These are phyloP conservation scores for Chelon auratus DNA, from an alignment of 2,797 vertebrate genomes.

Conservation along the genomic window DNA sequence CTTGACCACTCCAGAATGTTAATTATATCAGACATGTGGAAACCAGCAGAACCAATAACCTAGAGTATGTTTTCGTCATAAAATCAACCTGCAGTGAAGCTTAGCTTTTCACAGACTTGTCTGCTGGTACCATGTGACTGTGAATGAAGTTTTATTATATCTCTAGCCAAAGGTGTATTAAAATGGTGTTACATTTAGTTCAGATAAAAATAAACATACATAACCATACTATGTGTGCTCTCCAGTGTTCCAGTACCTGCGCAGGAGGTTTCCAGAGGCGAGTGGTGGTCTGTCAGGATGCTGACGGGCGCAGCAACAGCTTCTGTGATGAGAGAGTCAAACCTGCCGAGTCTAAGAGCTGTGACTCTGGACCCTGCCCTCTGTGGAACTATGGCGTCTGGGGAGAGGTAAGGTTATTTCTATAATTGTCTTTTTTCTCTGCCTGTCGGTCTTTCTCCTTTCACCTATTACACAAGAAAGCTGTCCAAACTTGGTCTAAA, in stretches of 20 bases:
- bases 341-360: constrained; percentile 90
- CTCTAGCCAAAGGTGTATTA: too few relatives aligned
- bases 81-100: background rate
- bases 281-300: constrained; percentile 96
- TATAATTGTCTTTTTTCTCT: background rate
- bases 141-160: too few relatives aligned
- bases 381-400: constrained; percentile 93
- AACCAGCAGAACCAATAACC: background rate
- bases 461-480: background rate
- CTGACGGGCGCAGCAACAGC: constrained; percentile 87
- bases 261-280: constrained; percentile 91
- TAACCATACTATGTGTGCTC: constrained; percentile 30
- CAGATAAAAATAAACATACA: background rate
- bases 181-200: background rate
- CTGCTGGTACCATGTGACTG: too few relatives aligned
- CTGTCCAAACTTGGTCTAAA: background rate
- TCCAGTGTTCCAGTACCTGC: constrained; percentile 95
- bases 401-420: constrained; percentile 90
- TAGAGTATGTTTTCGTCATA: background rate
- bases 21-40: too few relatives aligned
- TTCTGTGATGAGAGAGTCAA: constrained; percentile 89
- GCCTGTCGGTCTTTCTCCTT: background rate
- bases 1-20: background rate
- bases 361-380: constrained; percentile 93
- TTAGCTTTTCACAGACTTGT: too few relatives aligned